Conservation (phyloP, 2,888 invertebrate species). For the Icerya purchasi region DNA sequence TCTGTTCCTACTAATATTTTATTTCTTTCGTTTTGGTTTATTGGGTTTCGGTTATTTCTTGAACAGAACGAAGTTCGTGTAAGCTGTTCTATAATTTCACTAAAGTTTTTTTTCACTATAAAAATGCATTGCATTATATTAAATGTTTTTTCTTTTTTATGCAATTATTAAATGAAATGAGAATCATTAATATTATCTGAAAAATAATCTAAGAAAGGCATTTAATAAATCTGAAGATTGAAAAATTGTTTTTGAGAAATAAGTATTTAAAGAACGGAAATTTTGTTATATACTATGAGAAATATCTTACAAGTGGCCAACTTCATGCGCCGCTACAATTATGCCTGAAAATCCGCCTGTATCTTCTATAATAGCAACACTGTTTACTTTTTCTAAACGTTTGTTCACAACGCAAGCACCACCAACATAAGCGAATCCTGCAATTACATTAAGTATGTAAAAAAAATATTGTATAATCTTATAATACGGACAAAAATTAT, state of each 20-base stretch:
- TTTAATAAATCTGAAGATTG: neutral
- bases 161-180: no score
- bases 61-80: no score
- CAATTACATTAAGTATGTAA: slow-evolving; percentile 3
- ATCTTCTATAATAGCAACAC: slow-evolving; percentile 87
- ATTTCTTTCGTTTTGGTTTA: no score
- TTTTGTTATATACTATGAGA: neutral
- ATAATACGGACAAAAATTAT: no score
- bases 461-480: neutral
- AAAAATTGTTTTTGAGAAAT: neutral
- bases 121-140: no score
- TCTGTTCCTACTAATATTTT: no score
- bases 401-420: slow-evolving; percentile 92
- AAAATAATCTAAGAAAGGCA: no score
- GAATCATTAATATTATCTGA: no score
- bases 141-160: no score
- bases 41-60: no score
- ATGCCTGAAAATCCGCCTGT: slow-evolving; percentile 91
- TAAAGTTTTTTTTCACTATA: no score
- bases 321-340: slow-evolving; percentile 90
- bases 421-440: slow-evolving; percentile 89
- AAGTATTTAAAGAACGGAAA: neutral
- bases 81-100: no score
- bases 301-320: slow-evolving; percentile 87
- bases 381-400: slow-evolving; percentile 83